Conservation (phyloP, 2,888 invertebrate genomes). For the Mimas tiliae region DNA sequence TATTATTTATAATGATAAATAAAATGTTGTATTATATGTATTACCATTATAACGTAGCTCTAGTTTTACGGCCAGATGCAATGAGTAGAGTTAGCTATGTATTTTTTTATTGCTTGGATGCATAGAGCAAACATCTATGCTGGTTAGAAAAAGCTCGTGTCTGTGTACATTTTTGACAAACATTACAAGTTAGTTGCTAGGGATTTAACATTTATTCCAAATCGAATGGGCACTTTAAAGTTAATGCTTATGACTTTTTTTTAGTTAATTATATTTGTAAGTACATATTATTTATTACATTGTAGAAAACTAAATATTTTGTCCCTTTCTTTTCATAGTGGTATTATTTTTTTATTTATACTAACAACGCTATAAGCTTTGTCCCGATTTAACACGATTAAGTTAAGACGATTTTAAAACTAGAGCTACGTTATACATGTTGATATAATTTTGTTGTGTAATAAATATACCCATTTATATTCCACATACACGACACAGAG, state of each 20-base stretch:
- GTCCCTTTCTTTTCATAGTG: too few species aligned
- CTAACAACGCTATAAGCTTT: not conserved
- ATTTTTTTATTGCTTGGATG: not conserved
- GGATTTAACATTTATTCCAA: not conserved
- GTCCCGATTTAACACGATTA: not conserved
- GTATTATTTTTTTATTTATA: too few species aligned
- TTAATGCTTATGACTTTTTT: too few species aligned
- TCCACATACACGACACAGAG: conserved; percentile 36
- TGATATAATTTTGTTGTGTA: conserved; percentile 7
- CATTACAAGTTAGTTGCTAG: not conserved
- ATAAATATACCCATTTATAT: conserved; percentile 24
- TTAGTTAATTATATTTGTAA: too few species aligned
- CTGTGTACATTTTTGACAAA: not conserved
- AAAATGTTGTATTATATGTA: conserved; percentile 29
- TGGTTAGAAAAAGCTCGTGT: conserved; percentile 9
- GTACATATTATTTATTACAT: too few species aligned
- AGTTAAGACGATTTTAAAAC: not conserved
- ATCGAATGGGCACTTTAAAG: too few species aligned
- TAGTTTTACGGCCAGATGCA: not conserved
- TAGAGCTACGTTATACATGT: conserved; percentile 12
- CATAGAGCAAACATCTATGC: not conserved
- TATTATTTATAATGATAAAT: conserved; percentile 39
- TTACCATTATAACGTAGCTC: conserved; percentile 32
- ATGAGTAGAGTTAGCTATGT: not conserved
- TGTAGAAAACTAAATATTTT: too few species aligned